Percentiles rank a stretch among this genome's conserved stretches.
Evolutionary conservation across 2,113 vertebrate genomes (phyloP).

Genomic region (Columba livia): DNA sequence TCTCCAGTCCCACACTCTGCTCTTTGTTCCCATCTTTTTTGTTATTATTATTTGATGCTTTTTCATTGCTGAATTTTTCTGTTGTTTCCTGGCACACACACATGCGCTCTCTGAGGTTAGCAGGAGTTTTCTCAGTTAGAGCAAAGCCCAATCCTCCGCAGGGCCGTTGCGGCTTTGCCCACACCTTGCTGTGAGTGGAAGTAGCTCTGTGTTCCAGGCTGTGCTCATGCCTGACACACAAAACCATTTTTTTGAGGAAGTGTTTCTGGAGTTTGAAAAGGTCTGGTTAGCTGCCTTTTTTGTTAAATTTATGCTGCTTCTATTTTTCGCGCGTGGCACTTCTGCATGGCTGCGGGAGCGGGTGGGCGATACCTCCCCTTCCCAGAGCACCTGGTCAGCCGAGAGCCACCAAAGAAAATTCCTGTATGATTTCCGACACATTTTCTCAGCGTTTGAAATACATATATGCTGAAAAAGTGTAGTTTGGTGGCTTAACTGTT

Average conservation of each 20-base stretch:
- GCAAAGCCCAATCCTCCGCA: not conserved
- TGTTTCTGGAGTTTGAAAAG: conserved; percentile 21
- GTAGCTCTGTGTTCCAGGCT: not conserved
- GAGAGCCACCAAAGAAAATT: not conserved
- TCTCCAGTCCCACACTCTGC: not conserved
- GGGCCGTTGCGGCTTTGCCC: not conserved
- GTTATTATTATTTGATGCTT: not conserved
- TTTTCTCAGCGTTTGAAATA: not conserved
- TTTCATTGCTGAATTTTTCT: not conserved
- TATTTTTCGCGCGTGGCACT: not conserved
- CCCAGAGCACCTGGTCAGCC: not conserved
- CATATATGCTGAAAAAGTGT: not conserved
- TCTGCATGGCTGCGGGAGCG: not conserved
- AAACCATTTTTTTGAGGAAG: conserved; percentile 50
- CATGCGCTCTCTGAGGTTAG: not conserved
- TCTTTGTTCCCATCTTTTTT: conserved; percentile 10
- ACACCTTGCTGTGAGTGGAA: not conserved
- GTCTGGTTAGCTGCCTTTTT: not conserved
- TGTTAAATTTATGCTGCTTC: not conserved
- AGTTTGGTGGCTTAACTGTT: not conserved
- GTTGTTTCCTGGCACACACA: not conserved
- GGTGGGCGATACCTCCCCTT: not conserved
- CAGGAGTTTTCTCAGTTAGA: not conserved
- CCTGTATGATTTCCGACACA: not conserved
- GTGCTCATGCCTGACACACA: not conserved